Conservation (phyloP, 2,888 invertebrate genomes). For the Caenorhabditis sp. region DNA sequence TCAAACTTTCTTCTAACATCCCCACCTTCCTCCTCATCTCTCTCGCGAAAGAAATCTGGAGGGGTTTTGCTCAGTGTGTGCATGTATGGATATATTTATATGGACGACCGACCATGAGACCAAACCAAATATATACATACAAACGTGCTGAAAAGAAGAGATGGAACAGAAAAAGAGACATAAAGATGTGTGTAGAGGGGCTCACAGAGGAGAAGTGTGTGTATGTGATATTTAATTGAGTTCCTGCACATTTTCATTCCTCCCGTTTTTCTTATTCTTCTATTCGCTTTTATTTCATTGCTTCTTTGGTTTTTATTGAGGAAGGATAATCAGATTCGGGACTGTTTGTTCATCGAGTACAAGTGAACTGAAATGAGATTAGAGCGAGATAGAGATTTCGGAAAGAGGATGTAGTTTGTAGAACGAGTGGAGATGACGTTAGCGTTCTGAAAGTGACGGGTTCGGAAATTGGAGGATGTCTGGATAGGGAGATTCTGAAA, state of each 20-base stretch:
- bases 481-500: too few relatives aligned
- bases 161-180: slow-evolving; percentile 24
- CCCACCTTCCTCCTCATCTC: too few relatives aligned
- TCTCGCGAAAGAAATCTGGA: too few relatives aligned
- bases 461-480: too few relatives aligned
- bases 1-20: too few relatives aligned
- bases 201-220: not conserved
- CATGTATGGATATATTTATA: not conserved
- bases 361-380: not conserved
- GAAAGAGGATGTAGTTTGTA: too few relatives aligned
- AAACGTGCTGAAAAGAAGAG: slow-evolving; percentile 12
- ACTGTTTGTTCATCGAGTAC: not conserved
- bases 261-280: not conserved
- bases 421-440: too few relatives aligned
- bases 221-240: slow-evolving; percentile 45
- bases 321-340: not conserved
- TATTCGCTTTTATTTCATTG: not conserved
- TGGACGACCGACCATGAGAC: not conserved
- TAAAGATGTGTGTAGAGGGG: too few relatives aligned
- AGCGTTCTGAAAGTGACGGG: too few relatives aligned
- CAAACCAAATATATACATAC: slow-evolving; percentile 6
- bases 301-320: not conserved
- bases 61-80: too few relatives aligned
- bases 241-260: slow-evolving; percentile 14
- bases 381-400: too few relatives aligned